Evolutionary conservation across 2,113 vertebrate species (phyloP).

Genomic region (Chloropsis hardwickii): DNA sequence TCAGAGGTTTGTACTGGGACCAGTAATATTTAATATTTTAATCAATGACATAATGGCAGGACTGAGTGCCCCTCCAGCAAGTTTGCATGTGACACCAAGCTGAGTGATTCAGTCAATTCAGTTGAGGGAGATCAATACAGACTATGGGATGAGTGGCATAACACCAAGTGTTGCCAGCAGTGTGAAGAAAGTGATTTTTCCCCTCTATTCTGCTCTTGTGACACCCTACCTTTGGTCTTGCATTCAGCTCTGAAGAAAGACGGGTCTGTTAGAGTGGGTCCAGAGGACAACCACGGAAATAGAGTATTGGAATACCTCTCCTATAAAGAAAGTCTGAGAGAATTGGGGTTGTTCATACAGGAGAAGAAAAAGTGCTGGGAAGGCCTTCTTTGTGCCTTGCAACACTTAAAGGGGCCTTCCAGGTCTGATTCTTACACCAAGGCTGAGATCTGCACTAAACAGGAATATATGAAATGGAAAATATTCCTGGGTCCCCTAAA

Average conservation of each 20-base stretch:
- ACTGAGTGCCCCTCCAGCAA: background rate
- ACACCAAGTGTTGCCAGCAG: background rate
- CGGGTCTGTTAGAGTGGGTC: background rate
- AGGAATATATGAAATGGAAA: background rate
- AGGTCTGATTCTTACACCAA: background rate
- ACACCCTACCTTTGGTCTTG: background rate
- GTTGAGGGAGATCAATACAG: background rate
- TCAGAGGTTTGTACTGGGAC: background rate
- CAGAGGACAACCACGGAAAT: background rate
- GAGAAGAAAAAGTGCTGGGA: background rate
- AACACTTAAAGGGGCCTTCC: background rate
- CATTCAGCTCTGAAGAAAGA: background rate
- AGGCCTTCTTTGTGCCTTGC: background rate
- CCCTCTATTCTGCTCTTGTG: accelerated
- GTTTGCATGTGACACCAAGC: background rate
- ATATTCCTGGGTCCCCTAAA: background rate
- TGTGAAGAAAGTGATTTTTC: background rate
- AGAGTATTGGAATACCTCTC: background rate
- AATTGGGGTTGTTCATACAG: background rate
- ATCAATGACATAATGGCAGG: background rate
- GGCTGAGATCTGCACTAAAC: background rate
- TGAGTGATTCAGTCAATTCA: background rate
- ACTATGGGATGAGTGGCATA: background rate
- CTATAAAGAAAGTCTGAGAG: background rate
- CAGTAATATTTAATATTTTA: background rate